phyloP scores from a whole-genome alignment of 2,888 invertebrate genomes.

The Thecocarcelia acutangulata region DNA sequence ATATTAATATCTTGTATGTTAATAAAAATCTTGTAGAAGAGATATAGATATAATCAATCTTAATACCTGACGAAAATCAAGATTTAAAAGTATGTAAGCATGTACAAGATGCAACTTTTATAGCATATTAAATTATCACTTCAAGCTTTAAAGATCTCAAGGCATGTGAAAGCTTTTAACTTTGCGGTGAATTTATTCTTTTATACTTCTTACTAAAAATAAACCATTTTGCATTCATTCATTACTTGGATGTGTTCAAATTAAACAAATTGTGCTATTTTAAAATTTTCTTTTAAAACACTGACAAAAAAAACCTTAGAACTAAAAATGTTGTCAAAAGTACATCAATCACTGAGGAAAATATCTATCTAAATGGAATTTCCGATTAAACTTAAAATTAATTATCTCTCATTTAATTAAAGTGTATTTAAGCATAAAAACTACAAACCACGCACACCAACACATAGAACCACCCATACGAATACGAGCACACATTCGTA shows the following conservation, averaged over 20 bases:
- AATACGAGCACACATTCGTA: too few species aligned
- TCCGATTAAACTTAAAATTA: slow-evolving; percentile 81
- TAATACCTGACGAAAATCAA: too few species aligned
- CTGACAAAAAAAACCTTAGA: slow-evolving; percentile 1
- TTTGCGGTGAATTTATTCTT: not conserved
- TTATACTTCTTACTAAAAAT: not conserved
- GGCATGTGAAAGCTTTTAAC: too few species aligned
- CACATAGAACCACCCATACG: not conserved
- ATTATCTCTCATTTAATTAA: slow-evolving; percentile 81
- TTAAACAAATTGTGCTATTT: slow-evolving; percentile 16
- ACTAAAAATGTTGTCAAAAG: slow-evolving; percentile 73
- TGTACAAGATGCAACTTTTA: too few species aligned
- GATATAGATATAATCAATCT: too few species aligned
- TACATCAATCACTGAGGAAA: slow-evolving; percentile 77
- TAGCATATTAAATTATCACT: too few species aligned
- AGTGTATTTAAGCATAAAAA: slow-evolving; percentile 78
- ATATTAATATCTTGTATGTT: too few species aligned
- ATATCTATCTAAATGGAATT: slow-evolving; percentile 80
- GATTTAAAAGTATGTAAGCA: too few species aligned
- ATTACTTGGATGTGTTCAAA: slow-evolving; percentile 11
- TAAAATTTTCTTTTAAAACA: slow-evolving; percentile 24
- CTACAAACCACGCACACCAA: slow-evolving; percentile 67
- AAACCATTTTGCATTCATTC: not conserved
- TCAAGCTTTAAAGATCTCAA: too few species aligned
- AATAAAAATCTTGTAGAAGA: too few species aligned